Evolutionary conservation across 2,888 invertebrate species (phyloP), one percentile per base, ranked within the genome.

Genomic region (Stenotaenia linearis): DNA sequence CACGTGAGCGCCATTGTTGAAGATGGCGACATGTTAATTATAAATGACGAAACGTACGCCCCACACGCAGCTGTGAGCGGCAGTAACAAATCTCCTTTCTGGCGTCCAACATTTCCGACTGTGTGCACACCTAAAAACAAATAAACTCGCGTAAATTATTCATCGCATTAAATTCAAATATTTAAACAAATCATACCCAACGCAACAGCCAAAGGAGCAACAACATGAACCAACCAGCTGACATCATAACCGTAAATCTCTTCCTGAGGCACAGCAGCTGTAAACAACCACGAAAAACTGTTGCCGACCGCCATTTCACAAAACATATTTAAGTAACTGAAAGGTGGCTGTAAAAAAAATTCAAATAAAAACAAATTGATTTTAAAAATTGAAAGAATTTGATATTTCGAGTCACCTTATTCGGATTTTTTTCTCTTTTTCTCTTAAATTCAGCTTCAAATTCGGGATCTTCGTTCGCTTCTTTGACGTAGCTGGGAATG

Each of bases 61-160:
- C 28, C 21, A 21, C 18, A 32, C 7, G 74, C 74, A 0, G 96
- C 91, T 0, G 90, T 91, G 0, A 90, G 78, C 0, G 95, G 85
- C 0, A 94, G 90, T 85, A 91, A 89, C 88, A 94, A 88, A 0
- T 89, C 87, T 0, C 96, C 96, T 83, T 90, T 88, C 85, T 96
- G 93, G 1, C 92, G 89, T 0, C 97, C 97, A 81, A 97, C 92
- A 84, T 97, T 97, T 30, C 96, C 96, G 9, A 96, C 94, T 0
- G 92, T 89, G 92, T 95, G 94, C 0, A 96, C 93, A 83, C 96
- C 97, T 95, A 6, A 45, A 45, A 45, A 45, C n/a, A n/a, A 45
- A 45, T 5, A 45, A 45, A 45, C 9, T 32, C 9, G 9, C 4
- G 9, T 6, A 32, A 32, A 4, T 32, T 32, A 32, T 6, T n/a